Base-by-base conservation (phyloP, 2,113 vertebrate species). In the Hippocampus abdominalis region DNA sequence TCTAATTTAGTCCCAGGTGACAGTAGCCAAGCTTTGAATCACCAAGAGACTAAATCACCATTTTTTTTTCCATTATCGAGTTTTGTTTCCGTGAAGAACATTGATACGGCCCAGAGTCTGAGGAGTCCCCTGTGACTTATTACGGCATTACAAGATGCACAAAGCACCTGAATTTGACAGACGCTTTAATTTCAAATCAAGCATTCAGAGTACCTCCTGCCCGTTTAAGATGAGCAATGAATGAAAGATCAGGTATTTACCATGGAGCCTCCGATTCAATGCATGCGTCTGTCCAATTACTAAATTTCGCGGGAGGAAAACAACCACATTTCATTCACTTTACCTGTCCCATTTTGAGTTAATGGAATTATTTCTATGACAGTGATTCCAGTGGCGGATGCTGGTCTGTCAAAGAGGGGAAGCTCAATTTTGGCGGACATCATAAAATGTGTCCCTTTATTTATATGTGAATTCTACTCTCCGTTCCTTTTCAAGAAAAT, bases 201-300 rank as follows among this genome's bases (percentile, higher is more conserved):
- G 54, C 64, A 91, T 92, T 92, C 91, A 64, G 54, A 78, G 71
- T 62, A 53, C 65, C 64, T 76, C 49, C 68, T 48, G 75, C 56
- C 60, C 65, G 63, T 65, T 71, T 79, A 39, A 27, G 63, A 73
- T 71, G 68, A 25, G 64, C 71, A 39, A 49, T 78, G 88, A 90
- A 91, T 91, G 81, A 82, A 60, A 82, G 85, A 88, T 86, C 76
- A 74, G 46, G 74, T 84, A 90, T 92, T 91, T 91, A 90, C 81
- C 79, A 71, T 79, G 73, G 73, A 79, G 79, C 80, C 64, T 80
- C 75, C 74, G 81, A 81, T 84, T 87, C 83, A 72, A 79, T 74
- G 89, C 88, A 92, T 91, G 71, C 73, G 81, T 89, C 78, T 86
- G 76, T 66, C 65, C 81, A 89, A 91, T 92, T 91, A 91, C 53